Evolutionary conservation across 2,888 invertebrate genomes (phyloP).

Genomic region (Phymatocera aterrima): DNA sequence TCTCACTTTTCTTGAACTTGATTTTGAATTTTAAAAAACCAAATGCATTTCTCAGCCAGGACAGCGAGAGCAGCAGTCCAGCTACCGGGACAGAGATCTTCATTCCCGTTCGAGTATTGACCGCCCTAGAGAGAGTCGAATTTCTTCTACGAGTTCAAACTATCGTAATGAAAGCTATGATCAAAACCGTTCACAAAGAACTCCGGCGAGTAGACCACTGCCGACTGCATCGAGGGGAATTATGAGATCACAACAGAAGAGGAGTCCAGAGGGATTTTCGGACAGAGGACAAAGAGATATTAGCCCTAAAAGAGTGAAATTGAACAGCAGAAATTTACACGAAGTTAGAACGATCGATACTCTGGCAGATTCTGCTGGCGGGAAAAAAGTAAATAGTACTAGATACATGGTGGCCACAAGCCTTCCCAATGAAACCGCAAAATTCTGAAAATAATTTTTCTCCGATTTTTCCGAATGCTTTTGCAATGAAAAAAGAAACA

Average conservation of each 20-base stretch:
- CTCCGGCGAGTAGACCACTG: conserved; percentile 54
- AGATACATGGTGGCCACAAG: too few species aligned
- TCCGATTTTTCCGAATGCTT: background rate
- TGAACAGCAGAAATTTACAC: conserved; percentile 63
- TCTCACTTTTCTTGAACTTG: background rate
- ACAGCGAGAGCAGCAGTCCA: conserved; percentile 60
- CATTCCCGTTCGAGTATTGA: conserved; percentile 61
- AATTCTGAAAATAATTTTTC: background rate
- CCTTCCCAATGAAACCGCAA: too few species aligned
- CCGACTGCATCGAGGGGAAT: conserved; percentile 46
- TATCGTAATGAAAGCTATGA: conserved; percentile 63
- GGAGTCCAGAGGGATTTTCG: conserved; percentile 52
- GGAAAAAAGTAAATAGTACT: conserved; percentile 63
- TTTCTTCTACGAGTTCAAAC: conserved; percentile 54
- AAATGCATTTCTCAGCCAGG: conserved; percentile 54
- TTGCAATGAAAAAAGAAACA: background rate
- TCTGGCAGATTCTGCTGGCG: conserved; percentile 51
- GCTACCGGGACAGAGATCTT: conserved; percentile 66
- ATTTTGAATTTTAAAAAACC: conserved; percentile 1
- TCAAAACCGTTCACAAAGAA: conserved; percentile 57
- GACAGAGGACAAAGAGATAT: conserved; percentile 59
- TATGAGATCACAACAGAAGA: conserved; percentile 56
- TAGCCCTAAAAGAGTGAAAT: conserved; percentile 64
- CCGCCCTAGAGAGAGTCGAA: conserved; percentile 56
- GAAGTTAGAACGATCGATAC: conserved; percentile 66